These are phyloP conservation scores for Pseudorasbora parva DNA, from an alignment of 2,113 vertebrate species.

Conservation along the genomic window DNA sequence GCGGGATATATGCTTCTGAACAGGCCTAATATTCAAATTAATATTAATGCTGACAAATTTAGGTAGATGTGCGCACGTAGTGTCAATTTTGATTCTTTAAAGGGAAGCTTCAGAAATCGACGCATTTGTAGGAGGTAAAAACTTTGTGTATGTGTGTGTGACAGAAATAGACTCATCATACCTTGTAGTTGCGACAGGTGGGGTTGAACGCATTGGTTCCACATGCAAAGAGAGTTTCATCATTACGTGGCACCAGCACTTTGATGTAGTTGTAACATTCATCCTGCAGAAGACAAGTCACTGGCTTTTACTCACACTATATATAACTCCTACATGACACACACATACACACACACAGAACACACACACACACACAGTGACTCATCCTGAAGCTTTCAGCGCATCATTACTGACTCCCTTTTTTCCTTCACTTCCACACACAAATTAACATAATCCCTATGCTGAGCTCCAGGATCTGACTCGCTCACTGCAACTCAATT, in stretches of 20 bases:
- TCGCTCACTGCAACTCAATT: constrained; percentile 32
- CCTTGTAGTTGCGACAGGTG: constrained; percentile 91
- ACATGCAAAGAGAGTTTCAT: constrained; percentile 87
- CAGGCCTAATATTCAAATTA: background rate
- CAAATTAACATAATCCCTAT: constrained; percentile 54
- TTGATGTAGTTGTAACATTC: constrained; percentile 96
- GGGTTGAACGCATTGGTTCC: constrained; percentile 95
- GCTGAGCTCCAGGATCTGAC: constrained; percentile 40
- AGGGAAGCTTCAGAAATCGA: background rate
- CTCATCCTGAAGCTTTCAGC: constrained; percentile 26
- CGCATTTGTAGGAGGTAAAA: background rate
- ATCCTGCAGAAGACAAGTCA: constrained; percentile 75
- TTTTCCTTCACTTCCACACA: constrained; percentile 34
- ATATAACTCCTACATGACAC: constrained; percentile 7
- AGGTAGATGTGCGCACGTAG: background rate
- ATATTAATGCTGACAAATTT: background rate
- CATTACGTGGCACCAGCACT: constrained; percentile 87
- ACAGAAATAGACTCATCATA: constrained; percentile 55
- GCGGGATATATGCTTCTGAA: background rate
- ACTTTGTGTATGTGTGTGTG: constrained; percentile 18
- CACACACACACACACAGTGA: background rate
- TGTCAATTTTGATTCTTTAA: background rate
- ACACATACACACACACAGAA: constrained; percentile 10
- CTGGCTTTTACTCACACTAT: constrained; percentile 48
- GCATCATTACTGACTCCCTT: constrained; percentile 33